These are phyloP conservation scores for Nomada ruficornis DNA, from an alignment of 2,888 invertebrate genomes.

Conservation along the genomic window DNA sequence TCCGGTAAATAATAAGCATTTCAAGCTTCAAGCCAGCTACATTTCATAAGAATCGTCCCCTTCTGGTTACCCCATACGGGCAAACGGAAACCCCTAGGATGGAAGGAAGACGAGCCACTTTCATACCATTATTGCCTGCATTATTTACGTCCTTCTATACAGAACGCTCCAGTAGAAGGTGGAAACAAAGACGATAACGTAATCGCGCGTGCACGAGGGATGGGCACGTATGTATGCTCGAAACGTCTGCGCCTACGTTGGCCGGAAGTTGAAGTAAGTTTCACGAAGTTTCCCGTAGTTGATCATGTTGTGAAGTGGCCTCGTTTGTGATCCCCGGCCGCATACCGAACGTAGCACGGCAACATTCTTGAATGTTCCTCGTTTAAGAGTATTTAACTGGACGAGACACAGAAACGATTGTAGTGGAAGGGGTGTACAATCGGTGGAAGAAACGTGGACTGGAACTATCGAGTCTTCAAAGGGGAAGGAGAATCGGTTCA, in stretches of 20 bases:
- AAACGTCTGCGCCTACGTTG: conserved; percentile 4
- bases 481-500: conserved; percentile 47
- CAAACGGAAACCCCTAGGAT: not conserved
- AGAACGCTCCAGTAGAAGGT: conserved; percentile 10
- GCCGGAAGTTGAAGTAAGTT: conserved; percentile 21
- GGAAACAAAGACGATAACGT: conserved; percentile 22
- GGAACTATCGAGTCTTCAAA: conserved; percentile 75
- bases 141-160: conserved; percentile 28
- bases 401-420: conserved; percentile 12
- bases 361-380: conserved; percentile 41
- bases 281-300: conserved; percentile 40
- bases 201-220: not conserved
- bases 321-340: conserved; percentile 29
- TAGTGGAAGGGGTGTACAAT: conserved; percentile 16
- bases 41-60: conserved; percentile 19
- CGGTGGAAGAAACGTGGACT: conserved; percentile 74
- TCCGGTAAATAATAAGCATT: not conserved
- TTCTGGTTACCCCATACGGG: not conserved
- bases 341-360: conserved; percentile 35
- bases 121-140: conserved; percentile 33
- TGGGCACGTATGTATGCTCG: not conserved
- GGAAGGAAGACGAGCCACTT: conserved; percentile 17
- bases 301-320: conserved; percentile 35
- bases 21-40: conserved; percentile 3
- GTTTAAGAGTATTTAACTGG: conserved; percentile 14